phyloP scores from a whole-genome alignment of 1,140 invertebrate species.

The Maconellicoccus hirsutus region DNA sequence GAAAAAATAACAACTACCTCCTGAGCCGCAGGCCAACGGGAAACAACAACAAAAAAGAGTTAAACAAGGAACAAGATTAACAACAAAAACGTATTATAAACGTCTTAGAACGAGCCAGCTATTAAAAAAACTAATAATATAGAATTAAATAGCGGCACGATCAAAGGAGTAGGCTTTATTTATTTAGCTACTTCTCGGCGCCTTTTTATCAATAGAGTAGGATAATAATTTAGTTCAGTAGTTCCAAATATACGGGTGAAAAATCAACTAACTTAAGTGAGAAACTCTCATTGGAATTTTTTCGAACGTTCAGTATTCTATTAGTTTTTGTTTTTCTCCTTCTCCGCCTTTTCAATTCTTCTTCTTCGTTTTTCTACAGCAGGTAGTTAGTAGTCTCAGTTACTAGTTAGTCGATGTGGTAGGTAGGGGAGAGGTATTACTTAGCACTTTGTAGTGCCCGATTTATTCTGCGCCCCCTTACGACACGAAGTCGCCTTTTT shows the following conservation, averaged over 20 bases:
- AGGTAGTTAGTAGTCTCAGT: too few relatives aligned
- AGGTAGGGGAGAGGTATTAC: too few relatives aligned
- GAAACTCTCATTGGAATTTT: too few relatives aligned
- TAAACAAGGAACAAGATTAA: constrained; percentile 21
- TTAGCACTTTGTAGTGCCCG: too few relatives aligned
- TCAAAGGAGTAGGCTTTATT: constrained; percentile 18
- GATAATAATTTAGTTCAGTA: constrained; percentile 19
- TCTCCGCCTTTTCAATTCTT: too few relatives aligned
- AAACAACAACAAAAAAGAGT: constrained; percentile 18
- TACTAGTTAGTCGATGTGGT: too few relatives aligned
- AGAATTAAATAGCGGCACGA: constrained; percentile 20
- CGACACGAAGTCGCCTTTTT: too few relatives aligned
- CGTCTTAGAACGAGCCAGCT: constrained; percentile 16
- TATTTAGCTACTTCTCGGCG: constrained; percentile 22
- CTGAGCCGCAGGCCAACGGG: not conserved
- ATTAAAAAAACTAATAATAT: constrained; percentile 21
- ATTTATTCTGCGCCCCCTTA: too few relatives aligned
- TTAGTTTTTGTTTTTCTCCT: too few relatives aligned
- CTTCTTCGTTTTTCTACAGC: too few relatives aligned
- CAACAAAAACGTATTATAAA: constrained; percentile 22
- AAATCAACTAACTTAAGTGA: not conserved
- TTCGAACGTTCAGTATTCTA: too few relatives aligned
- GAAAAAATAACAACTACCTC: not conserved
- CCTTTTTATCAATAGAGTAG: constrained; percentile 21
- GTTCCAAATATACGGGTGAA: constrained; percentile 10